Evolutionary conservation across 2,888 invertebrate species (phyloP), one percentile per base, ranked within the genome.

Genomic region (Eristalis pertinax): DNA sequence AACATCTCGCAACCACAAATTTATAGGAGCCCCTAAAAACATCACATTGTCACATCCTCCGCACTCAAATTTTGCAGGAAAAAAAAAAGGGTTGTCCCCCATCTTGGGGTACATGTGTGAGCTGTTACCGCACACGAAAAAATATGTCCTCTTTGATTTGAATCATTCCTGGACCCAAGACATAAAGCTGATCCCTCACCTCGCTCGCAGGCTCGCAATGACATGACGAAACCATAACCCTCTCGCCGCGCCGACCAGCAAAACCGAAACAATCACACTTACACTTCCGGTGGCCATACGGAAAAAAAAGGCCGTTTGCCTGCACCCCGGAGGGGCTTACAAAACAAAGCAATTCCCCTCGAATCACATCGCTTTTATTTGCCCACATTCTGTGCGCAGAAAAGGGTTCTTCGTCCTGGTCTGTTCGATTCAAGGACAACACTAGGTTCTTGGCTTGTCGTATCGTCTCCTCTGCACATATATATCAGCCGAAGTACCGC

Each of bases 401-500:
- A 56, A 26, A 62, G 62, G 67, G 60, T 62, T 80, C 64, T n/a
- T 3, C 11, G 67, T 67, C 10, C 62, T 15, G 65, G 32, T 22
- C n/a, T 65, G 64, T 43, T 79, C 41, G 64, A 15, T 62, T 32
- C 62, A 29, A 24, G 58, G 29, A 62, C 15, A n/a, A 62, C 58
- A 58, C 19, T 10, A 29, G 29, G 19, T 19, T 60, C 13, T 35
- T 1, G n/a, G n/a, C 26, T 26, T 26, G 2, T 26, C 26, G 22
- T 43, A 63, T 56, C 58, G 62, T 56, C 63, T 69, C 62, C 62
- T 64, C 22, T 62, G 29, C 64, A 63, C 32, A 10, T 32, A 64
- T 81, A 74, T 81, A 81, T 81, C 81, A 81, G 68, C 56, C 56
- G 69, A 81, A 74, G 69, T 38, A 81, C 74, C 81, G 69, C 81